Evolutionary conservation across 2,888 invertebrate genomes (phyloP).

Genomic region (Clusia tigrina): DNA sequence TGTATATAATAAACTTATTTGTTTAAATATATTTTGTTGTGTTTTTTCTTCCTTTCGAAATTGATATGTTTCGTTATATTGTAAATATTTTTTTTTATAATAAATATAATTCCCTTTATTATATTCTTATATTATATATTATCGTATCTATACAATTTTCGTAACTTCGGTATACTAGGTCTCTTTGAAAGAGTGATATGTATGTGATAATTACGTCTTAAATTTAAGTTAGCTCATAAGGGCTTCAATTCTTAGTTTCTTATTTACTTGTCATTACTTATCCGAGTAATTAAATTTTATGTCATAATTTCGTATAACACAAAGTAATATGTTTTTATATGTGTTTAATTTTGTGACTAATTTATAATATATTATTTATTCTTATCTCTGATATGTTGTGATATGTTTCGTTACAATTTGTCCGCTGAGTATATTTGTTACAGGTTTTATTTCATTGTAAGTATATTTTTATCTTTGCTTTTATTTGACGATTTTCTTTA

Average conservation of each 20-base stretch:
- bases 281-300: no score
- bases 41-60: conserved; percentile 8
- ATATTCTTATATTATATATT: conserved; percentile 17
- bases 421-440: no score
- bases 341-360: no score
- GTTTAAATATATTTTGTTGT: neutral
- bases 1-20: conserved; percentile 1
- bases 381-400: no score
- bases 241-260: no score
- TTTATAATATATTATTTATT: no score
- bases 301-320: no score
- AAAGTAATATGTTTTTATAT: no score
- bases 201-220: conserved; percentile 48
- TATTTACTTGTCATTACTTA: no score
- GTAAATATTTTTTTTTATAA: conserved; percentile 28
- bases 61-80: conserved; percentile 23
- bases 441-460: no score
- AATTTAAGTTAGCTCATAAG: conserved; percentile 45
- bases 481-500: no score
- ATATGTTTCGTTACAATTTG: conserved; percentile 34
- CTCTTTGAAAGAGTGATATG: conserved; percentile 57
- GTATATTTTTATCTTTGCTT: no score
- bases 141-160: conserved; percentile 15
- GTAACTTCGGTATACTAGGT: conserved; percentile 32
- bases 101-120: conserved; percentile 15